Evolutionary conservation across 2,113 vertebrate species (phyloP), one percentile per base, ranked within the genome.

Genomic region (Dicaeum eximium): DNA sequence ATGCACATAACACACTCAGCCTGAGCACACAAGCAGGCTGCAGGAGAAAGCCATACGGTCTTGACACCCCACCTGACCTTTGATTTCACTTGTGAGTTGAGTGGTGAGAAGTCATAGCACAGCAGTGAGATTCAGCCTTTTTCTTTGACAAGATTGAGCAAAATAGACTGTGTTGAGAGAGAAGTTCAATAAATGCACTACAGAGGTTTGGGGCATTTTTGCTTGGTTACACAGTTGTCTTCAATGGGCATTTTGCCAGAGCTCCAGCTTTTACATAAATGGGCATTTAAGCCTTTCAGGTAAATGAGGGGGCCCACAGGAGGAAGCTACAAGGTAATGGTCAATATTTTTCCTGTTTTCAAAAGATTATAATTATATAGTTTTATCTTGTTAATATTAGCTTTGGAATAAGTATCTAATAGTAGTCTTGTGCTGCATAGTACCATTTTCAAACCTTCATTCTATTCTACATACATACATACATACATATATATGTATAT

Each of bases 401-500:
- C 42, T 85, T 65, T 9, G 35, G 28, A 71, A 90, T 31, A 75
- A 88, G 45, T 58, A 74, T 10, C 31, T 17, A 16, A 27, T 18
- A 35, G 3, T 42, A 47, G 38, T 86, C 30, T 61, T 81, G 23
- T 11, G 51, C 42, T 71, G 35, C 18, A 54, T 3, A 48, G 11
- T 50, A 45, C 12, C 13, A 4, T 18, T 92, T 17, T 82, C 57
- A 87, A 87, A 35, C 6, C 4, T 35, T 45, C 14, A 10, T 7
- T 67, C 9, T 27, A 35, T 31, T 74, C 37, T 48, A 30, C 15
- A 33, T 18, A 42, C 3, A 35, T 30, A 48, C 1, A n/a, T 23
- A 5, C 31, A 38, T n/a, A 19, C 6, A 8, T 24, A 10, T 35
- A 27, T 21, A 6, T 5, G 4, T 6, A 23, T 13, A 15, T 2